A percentile compares a stretch with the other conserved stretches of the same genome.
phyloP scores from a whole-genome alignment of 2,113 vertebrate genomes.

The Gymnocephalus cernua region DNA sequence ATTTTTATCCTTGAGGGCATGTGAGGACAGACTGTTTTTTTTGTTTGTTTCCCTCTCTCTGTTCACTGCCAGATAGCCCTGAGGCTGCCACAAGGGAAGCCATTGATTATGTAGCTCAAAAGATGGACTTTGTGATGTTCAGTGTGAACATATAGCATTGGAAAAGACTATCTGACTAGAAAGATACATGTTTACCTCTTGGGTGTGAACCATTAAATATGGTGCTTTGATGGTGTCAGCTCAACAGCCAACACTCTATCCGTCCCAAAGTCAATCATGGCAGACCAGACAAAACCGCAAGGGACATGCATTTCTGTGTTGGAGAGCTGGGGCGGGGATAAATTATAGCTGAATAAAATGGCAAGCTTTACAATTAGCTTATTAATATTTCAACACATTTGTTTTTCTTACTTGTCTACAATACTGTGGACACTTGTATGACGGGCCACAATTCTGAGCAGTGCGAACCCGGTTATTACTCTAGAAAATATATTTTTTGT shows the following conservation, averaged over 20 bases:
- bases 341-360: conserved; percentile 23
- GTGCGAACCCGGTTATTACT: conserved; percentile 62
- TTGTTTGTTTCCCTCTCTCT: conserved; percentile 46
- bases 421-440: conserved; percentile 30
- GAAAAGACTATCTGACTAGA: conserved; percentile 50
- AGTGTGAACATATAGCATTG: conserved; percentile 52
- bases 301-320: conserved; percentile 1
- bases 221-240: conserved; percentile 57
- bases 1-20: background rate
- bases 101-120: conserved; percentile 75
- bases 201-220: conserved; percentile 63
- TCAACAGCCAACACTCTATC: conserved; percentile 32
- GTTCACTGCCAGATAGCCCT: conserved; percentile 54
- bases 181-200: conserved; percentile 66
- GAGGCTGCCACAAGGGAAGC: conserved; percentile 61
- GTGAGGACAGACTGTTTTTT: conserved; percentile 17
- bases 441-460: conserved; percentile 23
- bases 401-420: conserved; percentile 35
- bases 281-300: conserved; percentile 26
- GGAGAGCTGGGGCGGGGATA: conserved; percentile 21
- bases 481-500: conserved; percentile 49
- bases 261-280: conserved; percentile 56
- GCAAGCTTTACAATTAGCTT: conserved; percentile 40
- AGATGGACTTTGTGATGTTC: conserved; percentile 68
- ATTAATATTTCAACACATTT: conserved; percentile 30